Conservation (phyloP, 2,113 vertebrate genomes). For the Trinectes maculatus region DNA sequence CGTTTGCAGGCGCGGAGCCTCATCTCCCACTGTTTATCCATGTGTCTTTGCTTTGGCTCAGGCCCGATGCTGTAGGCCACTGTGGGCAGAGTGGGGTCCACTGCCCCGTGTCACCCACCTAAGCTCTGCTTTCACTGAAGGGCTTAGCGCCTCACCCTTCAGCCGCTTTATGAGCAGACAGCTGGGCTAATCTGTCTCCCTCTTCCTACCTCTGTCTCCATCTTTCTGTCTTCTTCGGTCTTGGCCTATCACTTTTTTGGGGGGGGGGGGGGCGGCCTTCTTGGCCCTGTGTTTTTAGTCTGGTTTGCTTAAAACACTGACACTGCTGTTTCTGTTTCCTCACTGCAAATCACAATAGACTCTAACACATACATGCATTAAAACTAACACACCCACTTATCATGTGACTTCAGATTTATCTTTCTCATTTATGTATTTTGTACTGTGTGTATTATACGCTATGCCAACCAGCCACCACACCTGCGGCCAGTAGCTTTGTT, state of each 20-base stretch:
- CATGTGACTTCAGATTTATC: neutral
- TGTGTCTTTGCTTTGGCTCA: conserved; percentile 80
- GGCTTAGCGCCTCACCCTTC: conserved; percentile 80
- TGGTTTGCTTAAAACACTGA: conserved; percentile 26
- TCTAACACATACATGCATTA: neutral
- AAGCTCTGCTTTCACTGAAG: conserved; percentile 83
- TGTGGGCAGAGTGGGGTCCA: conserved; percentile 65
- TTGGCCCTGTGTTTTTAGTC: conserved; percentile 22
- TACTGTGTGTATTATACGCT: too few relatives aligned
- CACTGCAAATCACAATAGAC: neutral
- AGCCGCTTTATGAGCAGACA: conserved; percentile 80
- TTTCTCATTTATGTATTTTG: too few relatives aligned
- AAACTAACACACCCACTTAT: neutral
- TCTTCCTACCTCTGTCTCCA: conserved; percentile 45
- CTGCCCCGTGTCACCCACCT: conserved; percentile 80
- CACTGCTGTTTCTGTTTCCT: conserved; percentile 22
- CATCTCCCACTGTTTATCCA: conserved; percentile 78
- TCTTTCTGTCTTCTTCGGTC: conserved; percentile 48
- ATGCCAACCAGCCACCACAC: too few relatives aligned
- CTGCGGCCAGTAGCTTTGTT: too few relatives aligned
- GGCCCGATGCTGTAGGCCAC: conserved; percentile 60
- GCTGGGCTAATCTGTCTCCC: conserved; percentile 74
- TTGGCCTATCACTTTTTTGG: conserved; percentile 50
- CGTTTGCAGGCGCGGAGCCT: conserved; percentile 63
- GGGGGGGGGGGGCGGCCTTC: too few relatives aligned